Evolutionary conservation across 2,888 invertebrate genomes (phyloP).

Genomic region (Mycogona germanica): DNA sequence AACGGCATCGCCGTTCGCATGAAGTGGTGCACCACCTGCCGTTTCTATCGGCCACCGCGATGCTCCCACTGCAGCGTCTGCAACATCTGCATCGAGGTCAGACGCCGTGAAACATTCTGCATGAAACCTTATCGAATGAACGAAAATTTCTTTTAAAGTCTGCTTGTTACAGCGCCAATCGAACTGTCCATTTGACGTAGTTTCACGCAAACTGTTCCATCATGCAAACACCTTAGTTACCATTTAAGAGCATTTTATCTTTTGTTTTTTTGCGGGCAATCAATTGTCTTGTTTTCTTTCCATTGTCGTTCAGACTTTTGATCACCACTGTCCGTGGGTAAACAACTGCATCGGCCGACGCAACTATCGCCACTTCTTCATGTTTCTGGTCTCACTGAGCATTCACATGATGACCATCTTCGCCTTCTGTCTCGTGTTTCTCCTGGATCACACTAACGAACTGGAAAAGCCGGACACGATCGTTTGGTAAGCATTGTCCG

Average conservation of each 20-base stretch:
- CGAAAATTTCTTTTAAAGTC: no score
- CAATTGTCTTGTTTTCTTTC: background rate
- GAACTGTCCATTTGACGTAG: no score
- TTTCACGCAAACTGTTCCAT: no score
- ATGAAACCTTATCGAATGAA: no score
- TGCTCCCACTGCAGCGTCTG: constrained; percentile 99
- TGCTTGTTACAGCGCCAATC: no score
- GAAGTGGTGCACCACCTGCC: constrained; percentile 99
- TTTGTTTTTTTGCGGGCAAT: background rate
- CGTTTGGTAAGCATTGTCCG: constrained; percentile 32
- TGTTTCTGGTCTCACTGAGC: constrained; percentile 91
- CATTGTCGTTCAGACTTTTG: constrained; percentile 71
- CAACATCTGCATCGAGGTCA: constrained; percentile 93
- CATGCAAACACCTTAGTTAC: background rate
- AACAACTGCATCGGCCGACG: constrained; percentile 94
- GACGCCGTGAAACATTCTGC: no score
- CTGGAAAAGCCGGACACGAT: constrained; percentile 69
- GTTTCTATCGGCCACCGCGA: constrained; percentile 97
- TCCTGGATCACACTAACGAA: constrained; percentile 69
- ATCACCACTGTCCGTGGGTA: constrained; percentile 99
- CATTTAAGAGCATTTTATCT: background rate
- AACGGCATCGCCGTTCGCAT: constrained; percentile 97
- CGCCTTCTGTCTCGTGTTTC: constrained; percentile 80
- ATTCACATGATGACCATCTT: constrained; percentile 98
- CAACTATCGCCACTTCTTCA: constrained; percentile 98